phyloP scores from a whole-genome alignment of 1,140 invertebrate genomes.

The Pentalonia nigronervosa region DNA sequence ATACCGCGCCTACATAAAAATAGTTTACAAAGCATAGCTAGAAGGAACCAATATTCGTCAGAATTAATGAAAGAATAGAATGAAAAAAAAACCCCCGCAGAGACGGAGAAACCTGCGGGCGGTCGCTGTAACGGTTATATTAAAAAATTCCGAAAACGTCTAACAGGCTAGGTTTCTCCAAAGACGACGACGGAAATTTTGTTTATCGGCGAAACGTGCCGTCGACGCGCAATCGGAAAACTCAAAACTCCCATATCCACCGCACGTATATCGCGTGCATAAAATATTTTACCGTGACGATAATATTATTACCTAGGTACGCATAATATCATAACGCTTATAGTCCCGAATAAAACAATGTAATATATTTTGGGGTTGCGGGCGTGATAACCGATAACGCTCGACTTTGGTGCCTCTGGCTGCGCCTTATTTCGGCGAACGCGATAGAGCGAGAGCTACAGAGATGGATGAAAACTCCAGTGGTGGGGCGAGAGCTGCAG shows the following conservation, averaged over 20 bases:
- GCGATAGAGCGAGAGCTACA: too few relatives aligned
- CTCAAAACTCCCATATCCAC: neutral
- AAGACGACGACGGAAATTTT: neutral
- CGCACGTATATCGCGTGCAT: neutral
- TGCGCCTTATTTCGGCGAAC: neutral
- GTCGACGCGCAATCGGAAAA: neutral
- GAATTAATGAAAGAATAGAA: slow-evolving; percentile 18
- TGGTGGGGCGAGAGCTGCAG: neutral
- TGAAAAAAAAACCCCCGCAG: neutral
- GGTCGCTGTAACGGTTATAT: neutral
- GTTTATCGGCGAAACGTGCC: slow-evolving; percentile 9
- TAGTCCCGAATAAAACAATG: neutral
- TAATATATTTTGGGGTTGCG: too few relatives aligned
- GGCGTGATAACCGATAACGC: neutral
- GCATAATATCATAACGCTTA: neutral
- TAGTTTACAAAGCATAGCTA: neutral
- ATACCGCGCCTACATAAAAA: neutral
- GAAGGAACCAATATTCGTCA: neutral
- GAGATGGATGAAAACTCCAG: too few relatives aligned
- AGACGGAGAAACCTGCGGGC: neutral
- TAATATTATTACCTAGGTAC: neutral
- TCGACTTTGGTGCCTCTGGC: neutral
- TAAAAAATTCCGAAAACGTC: slow-evolving; percentile 15
- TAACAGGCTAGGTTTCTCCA: neutral
- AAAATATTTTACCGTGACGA: neutral